Evolutionary conservation across 1,140 invertebrate species (phyloP).

Genomic region (Mamestra configurata): DNA sequence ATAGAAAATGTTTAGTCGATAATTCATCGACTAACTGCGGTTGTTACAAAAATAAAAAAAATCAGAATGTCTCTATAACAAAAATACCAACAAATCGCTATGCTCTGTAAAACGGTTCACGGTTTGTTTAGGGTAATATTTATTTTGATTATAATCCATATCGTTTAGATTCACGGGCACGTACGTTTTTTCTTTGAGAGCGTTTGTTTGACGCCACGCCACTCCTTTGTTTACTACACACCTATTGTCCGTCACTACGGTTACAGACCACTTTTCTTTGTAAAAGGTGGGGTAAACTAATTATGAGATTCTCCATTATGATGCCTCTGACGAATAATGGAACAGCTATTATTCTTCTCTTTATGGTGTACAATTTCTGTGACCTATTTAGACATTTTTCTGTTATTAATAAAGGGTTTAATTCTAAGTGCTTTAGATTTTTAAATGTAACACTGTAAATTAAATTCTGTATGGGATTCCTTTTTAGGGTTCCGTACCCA

Average conservation of each 20-base stretch:
- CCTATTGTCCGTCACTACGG: slow-evolving; percentile 36
- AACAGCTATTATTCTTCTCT: neutral
- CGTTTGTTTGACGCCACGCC: slow-evolving; percentile 24
- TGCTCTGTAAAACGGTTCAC: too few species aligned
- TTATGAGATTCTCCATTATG: slow-evolving; percentile 21
- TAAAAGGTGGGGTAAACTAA: slow-evolving; percentile 18
- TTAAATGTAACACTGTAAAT: too few species aligned
- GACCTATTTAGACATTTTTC: neutral
- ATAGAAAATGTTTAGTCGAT: too few species aligned
- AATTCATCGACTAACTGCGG: too few species aligned
- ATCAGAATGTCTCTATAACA: too few species aligned
- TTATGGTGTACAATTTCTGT: neutral
- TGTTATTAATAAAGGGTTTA: neutral
- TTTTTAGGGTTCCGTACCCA: too few species aligned
- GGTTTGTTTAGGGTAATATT: neutral
- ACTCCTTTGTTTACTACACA: slow-evolving; percentile 26
- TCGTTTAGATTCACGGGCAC: slow-evolving; percentile 1
- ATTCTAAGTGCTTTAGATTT: neutral
- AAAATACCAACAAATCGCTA: too few species aligned
- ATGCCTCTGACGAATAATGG: slow-evolving; percentile 5
- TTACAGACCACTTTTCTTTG: slow-evolving; percentile 30
- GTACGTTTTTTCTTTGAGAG: slow-evolving; percentile 28
- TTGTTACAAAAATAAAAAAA: too few species aligned
- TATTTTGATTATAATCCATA: neutral
- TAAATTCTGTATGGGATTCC: too few species aligned